Evolutionary conservation across 1,140 invertebrate genomes (phyloP), one percentile per base, ranked within the genome.

Genomic region (Wiebesia pumilae): DNA sequence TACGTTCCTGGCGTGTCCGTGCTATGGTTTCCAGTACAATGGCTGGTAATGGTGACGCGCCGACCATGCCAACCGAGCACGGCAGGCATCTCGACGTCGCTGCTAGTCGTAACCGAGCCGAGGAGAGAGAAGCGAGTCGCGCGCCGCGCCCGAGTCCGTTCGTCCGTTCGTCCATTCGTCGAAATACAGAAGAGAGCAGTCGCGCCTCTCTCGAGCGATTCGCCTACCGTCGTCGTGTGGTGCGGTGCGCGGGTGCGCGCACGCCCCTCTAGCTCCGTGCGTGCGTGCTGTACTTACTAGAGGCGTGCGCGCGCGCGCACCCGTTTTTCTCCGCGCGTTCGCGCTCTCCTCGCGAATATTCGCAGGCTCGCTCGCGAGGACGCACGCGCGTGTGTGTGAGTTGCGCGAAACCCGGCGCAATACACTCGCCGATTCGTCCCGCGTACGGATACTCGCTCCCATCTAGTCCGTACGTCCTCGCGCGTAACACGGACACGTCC

Each of bases 51-150:
- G 85, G 85, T 80, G 85, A 51, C 62, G 43, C 85, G 85, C 77
- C 80, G 85, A 86, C 58, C 71, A 83, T 86, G 85, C 85, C 85
- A 81, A 86, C 85, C 58, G 85, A 86, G 81, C 40, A 7, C 43
- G 27, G 38, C 71, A 21, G 38, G 40, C 38, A 38, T 19, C 3
- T 35, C 67, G 67, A 71, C 67, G 30, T 1, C 38, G 71, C 2
- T 21, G 71, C 1, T 38, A 43, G 38, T 38, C 40, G 35, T 1
- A 33, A 27, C 9, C 7, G 75, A 78, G 43, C 7, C 27, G 40
- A 79, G 30, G 33, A 58, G 30, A 47, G 77, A 65, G 54, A 35
- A 67, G 30, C 58, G 58, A 40, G 38, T 1, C 1, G 73, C 27
- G 47, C 27, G 82, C 73, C 27, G 65, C 47, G 69, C 69, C 35